These are phyloP conservation scores for Dipus sagitta DNA, from an alignment of 2,797 vertebrate genomes.

Conservation along the genomic window DNA sequence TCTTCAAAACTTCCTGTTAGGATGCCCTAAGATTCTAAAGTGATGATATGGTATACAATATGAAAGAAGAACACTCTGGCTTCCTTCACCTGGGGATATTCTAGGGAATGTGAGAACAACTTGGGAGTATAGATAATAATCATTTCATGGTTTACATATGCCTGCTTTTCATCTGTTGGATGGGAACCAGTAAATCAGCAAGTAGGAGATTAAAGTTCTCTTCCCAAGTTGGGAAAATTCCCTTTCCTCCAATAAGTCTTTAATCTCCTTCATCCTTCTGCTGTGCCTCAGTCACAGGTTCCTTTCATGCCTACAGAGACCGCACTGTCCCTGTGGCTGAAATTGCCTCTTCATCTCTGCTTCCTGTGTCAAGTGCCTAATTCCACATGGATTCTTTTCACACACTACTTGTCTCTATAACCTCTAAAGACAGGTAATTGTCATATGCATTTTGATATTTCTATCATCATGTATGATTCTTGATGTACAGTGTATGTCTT, in stretches of 20 bases:
- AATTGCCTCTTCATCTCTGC: background rate
- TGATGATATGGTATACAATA: accelerated
- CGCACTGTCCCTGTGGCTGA: too few species aligned
- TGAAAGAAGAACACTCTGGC: background rate
- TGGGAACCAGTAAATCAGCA: background rate
- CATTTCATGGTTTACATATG: background rate
- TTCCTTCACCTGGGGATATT: background rate
- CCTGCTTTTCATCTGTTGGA: background rate
- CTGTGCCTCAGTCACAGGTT: background rate
- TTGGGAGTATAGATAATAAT: too few species aligned
- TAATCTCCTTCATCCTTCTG: background rate
- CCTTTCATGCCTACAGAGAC: background rate
- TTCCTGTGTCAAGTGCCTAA: background rate
- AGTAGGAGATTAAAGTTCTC: background rate
- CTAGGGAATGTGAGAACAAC: background rate
- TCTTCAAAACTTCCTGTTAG: background rate
- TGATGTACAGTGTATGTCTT: background rate
- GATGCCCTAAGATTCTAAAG: background rate
- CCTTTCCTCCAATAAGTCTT: background rate
- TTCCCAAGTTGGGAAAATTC: background rate
- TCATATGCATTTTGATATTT: background rate
- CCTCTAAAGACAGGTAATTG: background rate
- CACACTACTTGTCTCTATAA: background rate
- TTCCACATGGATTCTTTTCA: background rate
- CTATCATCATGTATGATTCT: background rate